Percentiles rank a stretch among this genome's conserved stretches.
These are phyloP conservation scores for Lucifuga dentata DNA, from an alignment of 2,113 vertebrate genomes.

Conservation along the genomic window DNA sequence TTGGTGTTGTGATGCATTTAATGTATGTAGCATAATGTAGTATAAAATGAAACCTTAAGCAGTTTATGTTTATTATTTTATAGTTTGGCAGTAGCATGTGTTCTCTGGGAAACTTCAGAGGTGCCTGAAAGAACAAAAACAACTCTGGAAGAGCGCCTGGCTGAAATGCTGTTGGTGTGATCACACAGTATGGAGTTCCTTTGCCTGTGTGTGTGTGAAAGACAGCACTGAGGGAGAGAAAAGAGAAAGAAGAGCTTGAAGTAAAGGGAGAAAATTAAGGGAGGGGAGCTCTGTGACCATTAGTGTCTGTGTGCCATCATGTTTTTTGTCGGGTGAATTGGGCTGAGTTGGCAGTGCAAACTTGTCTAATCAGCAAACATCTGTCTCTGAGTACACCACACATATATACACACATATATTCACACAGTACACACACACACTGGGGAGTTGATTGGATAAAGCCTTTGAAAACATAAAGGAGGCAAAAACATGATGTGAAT, in stretches of 20 bases:
- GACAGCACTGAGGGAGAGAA: constrained; percentile 29
- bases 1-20: constrained; percentile 32
- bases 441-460: constrained; percentile 77
- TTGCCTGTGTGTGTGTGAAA: constrained; percentile 35
- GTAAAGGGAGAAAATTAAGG: constrained; percentile 60
- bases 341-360: constrained; percentile 77
- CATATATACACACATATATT: constrained; percentile 32
- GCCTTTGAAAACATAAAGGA: constrained; percentile 81
- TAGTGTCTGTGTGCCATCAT: constrained; percentile 69
- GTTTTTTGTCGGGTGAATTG: constrained; percentile 75
- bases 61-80: constrained; percentile 36
- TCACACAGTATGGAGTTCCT: constrained; percentile 52
- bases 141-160: constrained; percentile 52
- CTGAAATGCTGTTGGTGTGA: constrained; percentile 58
- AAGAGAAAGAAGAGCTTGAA: constrained; percentile 23
- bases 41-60: neutral
- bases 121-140: constrained; percentile 57
- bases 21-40: neutral
- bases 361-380: constrained; percentile 85
- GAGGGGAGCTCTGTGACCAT: constrained; percentile 50
- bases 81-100: constrained; percentile 50
- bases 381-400: constrained; percentile 73
- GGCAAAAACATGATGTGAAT: constrained; percentile 69
- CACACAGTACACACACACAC: constrained; percentile 16
- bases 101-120: constrained; percentile 55